Percentiles rank a stretch among this genome's conserved stretches.
phyloP scores from a whole-genome alignment of 2,113 vertebrate genomes.

The Theropithecus gelada region DNA sequence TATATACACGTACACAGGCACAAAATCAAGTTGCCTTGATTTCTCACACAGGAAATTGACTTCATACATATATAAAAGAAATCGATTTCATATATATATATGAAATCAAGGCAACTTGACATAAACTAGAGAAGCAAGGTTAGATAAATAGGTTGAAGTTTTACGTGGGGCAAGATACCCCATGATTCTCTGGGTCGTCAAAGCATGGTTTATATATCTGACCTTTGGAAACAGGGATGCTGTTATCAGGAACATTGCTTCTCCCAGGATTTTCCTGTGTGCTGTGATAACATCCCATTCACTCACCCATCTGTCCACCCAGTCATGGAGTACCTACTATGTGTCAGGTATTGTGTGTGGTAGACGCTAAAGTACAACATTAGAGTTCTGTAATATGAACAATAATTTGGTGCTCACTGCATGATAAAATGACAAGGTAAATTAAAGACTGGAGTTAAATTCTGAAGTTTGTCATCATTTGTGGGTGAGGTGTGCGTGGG shows the following conservation, averaged over 20 bases:
- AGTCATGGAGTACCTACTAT: neutral
- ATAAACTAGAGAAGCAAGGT: neutral
- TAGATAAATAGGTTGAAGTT: neutral
- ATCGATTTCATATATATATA: too few species aligned
- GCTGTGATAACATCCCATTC: rapidly evolving
- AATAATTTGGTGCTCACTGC: neutral
- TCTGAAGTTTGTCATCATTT: conserved; percentile 8
- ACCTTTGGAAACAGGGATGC: neutral
- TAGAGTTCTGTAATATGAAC: neutral
- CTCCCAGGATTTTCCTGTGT: neutral
- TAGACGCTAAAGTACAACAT: neutral
- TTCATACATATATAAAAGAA: too few species aligned
- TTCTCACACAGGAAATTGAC: too few species aligned
- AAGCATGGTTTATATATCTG: neutral
- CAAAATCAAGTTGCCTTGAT: too few species aligned
- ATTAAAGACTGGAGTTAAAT: neutral
- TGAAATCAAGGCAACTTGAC: neutral
- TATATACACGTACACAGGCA: too few species aligned
- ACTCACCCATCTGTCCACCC: neutral
- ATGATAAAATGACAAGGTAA: neutral
- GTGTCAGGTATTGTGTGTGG: neutral
- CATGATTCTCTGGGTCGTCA: neutral
- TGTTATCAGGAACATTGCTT: neutral
- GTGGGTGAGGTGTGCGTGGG: neutral
- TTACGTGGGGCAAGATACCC: neutral